Evolutionary conservation across 2,888 invertebrate genomes (phyloP).

Genomic region (Eledone cirrhosa): DNA sequence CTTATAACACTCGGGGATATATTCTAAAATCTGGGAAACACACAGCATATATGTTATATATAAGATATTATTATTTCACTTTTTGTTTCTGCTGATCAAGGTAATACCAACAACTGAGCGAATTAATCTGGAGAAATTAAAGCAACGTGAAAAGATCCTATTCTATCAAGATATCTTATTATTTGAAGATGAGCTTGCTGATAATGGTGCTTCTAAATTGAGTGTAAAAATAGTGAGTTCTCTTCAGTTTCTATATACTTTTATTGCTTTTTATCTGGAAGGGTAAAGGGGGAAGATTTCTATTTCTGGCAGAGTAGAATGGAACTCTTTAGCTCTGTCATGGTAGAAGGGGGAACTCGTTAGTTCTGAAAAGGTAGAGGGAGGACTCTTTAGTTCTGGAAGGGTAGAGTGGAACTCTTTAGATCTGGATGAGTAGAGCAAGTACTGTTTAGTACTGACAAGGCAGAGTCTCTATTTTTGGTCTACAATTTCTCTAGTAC

Average conservation of each 20-base stretch:
- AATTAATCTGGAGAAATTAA: slow-evolving; percentile 88
- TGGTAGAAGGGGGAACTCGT: no score
- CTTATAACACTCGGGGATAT: not conserved
- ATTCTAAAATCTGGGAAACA: not conserved
- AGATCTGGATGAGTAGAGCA: no score
- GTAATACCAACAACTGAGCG: slow-evolving; percentile 74
- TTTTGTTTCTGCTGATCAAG: slow-evolving; percentile 36
- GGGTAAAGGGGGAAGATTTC: no score
- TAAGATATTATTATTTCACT: not conserved
- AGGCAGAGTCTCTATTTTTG: no score
- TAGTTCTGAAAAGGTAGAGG: no score
- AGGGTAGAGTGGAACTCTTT: no score
- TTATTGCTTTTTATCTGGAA: no score
- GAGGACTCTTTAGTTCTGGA: no score
- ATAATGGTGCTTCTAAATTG: slow-evolving; percentile 91
- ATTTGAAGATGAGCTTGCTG: slow-evolving; percentile 98
- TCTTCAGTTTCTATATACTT: not conserved
- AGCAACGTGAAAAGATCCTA: slow-evolving; percentile 87
- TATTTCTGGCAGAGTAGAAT: no score
- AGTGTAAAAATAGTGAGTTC: slow-evolving; percentile 87
- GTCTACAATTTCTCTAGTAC: no score
- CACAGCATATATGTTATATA: not conserved
- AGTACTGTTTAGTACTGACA: no score
- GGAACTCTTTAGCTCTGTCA: no score
- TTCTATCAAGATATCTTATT: slow-evolving; percentile 93